Evolutionary conservation across 2,113 vertebrate species (phyloP).

Genomic region (Suncus etruscus): DNA sequence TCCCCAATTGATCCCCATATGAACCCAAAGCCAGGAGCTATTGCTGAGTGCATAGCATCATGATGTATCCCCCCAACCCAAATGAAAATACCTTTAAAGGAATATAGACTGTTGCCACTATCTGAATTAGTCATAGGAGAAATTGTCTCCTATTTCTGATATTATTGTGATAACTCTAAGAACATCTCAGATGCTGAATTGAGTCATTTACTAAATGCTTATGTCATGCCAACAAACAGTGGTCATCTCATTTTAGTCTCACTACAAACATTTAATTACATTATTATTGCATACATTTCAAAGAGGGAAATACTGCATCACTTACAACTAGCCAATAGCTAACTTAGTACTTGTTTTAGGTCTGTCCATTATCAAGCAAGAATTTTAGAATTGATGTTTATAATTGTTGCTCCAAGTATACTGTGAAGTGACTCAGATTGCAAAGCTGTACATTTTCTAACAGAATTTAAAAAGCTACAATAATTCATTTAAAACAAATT

Average conservation of each 20-base stretch:
- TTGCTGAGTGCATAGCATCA: too few relatives aligned
- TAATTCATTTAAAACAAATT: slow-evolving; percentile 16
- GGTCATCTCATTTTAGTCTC: neutral
- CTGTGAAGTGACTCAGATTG: neutral
- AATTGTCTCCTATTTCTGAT: neutral
- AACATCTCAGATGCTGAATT: neutral
- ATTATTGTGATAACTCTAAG: neutral
- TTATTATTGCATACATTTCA: neutral
- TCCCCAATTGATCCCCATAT: too few relatives aligned
- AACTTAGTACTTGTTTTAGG: neutral
- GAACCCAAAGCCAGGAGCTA: too few relatives aligned
- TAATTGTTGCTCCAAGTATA: neutral
- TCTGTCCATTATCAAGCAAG: slow-evolving; percentile 25
- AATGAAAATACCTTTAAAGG: neutral
- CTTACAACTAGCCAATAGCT: neutral
- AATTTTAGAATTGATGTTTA: neutral
- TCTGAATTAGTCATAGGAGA: neutral
- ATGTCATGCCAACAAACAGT: neutral
- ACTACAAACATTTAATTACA: too few relatives aligned
- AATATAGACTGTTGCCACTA: neutral
- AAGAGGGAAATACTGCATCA: slow-evolving; percentile 13
- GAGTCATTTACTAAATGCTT: neutral
- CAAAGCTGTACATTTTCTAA: neutral
- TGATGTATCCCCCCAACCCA: too few relatives aligned
- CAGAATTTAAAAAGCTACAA: slow-evolving; percentile 15